Percentiles rank a stretch among this genome's conserved stretches.
Evolutionary conservation across 2,797 vertebrate species (phyloP).

Genomic region (Lepus oiostolus): DNA sequence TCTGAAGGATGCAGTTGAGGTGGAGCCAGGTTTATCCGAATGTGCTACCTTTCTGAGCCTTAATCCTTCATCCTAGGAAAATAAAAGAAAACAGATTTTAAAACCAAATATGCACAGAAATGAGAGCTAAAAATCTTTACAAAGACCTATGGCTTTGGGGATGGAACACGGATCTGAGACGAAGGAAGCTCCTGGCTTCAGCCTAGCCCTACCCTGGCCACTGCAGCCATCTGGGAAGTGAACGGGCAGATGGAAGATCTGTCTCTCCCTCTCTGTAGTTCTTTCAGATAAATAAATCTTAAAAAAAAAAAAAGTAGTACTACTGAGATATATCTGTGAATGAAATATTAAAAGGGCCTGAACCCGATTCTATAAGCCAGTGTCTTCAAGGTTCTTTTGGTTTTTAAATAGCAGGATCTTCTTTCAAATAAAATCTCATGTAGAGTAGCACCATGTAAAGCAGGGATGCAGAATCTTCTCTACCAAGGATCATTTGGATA

Average conservation of each 20-base stretch:
- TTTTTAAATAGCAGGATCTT: neutral
- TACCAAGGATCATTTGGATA: no score
- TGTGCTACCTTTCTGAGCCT: slow-evolving; percentile 95
- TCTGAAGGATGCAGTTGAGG: slow-evolving; percentile 92
- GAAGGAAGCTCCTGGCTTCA: no score
- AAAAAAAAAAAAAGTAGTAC: neutral
- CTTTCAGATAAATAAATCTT: no score
- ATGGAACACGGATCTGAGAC: neutral
- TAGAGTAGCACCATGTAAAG: neutral
- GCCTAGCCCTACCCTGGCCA: no score
- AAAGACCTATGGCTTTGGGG: neutral
- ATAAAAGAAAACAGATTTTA: slow-evolving; percentile 58
- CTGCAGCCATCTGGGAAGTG: no score
- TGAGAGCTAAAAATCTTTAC: neutral
- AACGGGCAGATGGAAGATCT: no score
- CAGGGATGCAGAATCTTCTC: no score
- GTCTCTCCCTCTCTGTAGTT: no score
- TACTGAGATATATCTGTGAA: neutral
- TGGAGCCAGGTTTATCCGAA: slow-evolving; percentile 93
- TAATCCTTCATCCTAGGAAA: slow-evolving; percentile 94
- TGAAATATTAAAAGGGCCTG: neutral
- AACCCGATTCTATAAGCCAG: neutral
- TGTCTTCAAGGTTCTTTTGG: neutral
- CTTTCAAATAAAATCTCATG: neutral
- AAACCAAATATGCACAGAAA: slow-evolving; percentile 9